phyloP scores from a whole-genome alignment of 2,888 invertebrate species.

The Rotaria sp. region DNA sequence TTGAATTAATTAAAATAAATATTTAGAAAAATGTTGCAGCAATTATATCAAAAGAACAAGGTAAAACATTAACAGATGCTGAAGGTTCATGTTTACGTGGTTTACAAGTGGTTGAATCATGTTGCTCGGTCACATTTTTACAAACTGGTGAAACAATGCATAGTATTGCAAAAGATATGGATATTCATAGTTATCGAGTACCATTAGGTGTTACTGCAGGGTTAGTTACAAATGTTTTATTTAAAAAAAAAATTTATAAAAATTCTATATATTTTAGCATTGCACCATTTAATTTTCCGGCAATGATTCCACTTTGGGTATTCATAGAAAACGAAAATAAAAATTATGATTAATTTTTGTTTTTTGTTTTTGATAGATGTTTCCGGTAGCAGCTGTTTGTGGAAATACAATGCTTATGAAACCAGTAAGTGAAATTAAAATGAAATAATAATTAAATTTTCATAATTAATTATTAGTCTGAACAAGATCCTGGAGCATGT shows the following conservation, averaged over 20 bases:
- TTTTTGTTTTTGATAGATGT: slow-evolving; percentile 58
- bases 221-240: not conserved
- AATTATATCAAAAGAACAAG: slow-evolving; percentile 88
- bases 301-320: slow-evolving; percentile 95
- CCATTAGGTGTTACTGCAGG: slow-evolving; percentile 85
- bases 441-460: not conserved
- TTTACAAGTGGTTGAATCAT: slow-evolving; percentile 87
- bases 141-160: slow-evolving; percentile 84
- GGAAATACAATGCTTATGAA: slow-evolving; percentile 89
- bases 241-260: not conserved
- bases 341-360: not conserved
- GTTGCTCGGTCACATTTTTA: slow-evolving; percentile 81
- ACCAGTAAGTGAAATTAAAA: slow-evolving; percentile 58
- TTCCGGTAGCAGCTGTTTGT: slow-evolving; percentile 66
- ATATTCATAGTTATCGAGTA: slow-evolving; percentile 79
- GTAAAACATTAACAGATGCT: slow-evolving; percentile 89
- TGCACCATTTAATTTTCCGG: slow-evolving; percentile 97
- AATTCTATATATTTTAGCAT: slow-evolving; percentile 61
- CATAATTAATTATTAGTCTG: slow-evolving; percentile 60
- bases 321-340: slow-evolving; percentile 41
- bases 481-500: slow-evolving; percentile 90
- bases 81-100: slow-evolving; percentile 96
- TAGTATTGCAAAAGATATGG: slow-evolving; percentile 84
- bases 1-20: slow-evolving; percentile 42
- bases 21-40: slow-evolving; percentile 71